Conservation (phyloP, 1,140 invertebrate genomes). For the Cotesia vestalis region DNA sequence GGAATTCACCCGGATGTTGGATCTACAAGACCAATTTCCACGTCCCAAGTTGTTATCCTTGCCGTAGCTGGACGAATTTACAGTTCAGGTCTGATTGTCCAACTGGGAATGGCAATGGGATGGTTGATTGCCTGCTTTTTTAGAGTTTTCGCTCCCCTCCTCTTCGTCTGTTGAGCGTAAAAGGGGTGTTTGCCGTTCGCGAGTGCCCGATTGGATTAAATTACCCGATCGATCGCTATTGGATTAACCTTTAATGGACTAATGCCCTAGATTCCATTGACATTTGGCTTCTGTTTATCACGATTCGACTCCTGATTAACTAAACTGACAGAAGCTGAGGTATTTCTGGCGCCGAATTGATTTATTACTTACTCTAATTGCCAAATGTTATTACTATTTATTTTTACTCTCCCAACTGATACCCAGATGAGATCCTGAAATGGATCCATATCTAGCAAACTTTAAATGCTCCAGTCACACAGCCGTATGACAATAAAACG, state of each 20-base stretch:
- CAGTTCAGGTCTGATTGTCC: constrained; percentile 53
- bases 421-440: no score
- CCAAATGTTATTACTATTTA: no score
- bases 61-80: constrained; percentile 45
- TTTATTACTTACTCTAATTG: no score
- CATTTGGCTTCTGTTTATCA: constrained; percentile 12
- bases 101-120: background rate
- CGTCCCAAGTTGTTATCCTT: background rate
- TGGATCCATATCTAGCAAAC: no score
- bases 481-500: no score
- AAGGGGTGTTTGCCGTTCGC: no score
- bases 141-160: background rate
- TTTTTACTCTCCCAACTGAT: no score
- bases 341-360: background rate
- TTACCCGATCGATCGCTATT: constrained; percentile 10
- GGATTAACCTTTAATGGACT: constrained; percentile 15
- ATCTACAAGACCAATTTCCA: background rate
- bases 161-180: background rate
- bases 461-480: no score
- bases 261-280: constrained; percentile 14
- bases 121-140: background rate
- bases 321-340: background rate
- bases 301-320: background rate
- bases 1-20: background rate
- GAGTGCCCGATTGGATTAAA: background rate